phyloP scores from a whole-genome alignment of 1,140 invertebrate genomes.

The Sinonovacula constricta region DNA sequence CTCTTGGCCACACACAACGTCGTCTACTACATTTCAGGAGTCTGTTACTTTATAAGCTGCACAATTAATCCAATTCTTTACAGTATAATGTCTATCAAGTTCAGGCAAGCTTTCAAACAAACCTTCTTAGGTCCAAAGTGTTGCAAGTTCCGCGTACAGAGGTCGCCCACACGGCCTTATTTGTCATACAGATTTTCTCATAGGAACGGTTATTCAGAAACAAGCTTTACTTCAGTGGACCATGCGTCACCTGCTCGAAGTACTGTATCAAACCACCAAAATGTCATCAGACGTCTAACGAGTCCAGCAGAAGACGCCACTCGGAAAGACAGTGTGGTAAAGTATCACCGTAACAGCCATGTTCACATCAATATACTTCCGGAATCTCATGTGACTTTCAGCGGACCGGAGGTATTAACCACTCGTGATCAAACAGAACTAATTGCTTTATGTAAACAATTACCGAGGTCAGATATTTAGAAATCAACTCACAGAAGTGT shows the following conservation, averaged over 20 bases:
- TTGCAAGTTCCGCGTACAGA: slow-evolving; percentile 50
- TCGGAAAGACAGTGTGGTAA: too few species aligned
- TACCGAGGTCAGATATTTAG: too few species aligned
- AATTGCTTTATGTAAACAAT: too few species aligned
- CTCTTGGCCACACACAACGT: slow-evolving; percentile 35
- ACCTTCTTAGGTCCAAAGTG: slow-evolving; percentile 58
- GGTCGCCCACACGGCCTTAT: slow-evolving; percentile 38
- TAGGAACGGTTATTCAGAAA: slow-evolving; percentile 61
- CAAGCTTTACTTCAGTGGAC: slow-evolving; percentile 57
- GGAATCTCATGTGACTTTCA: too few species aligned
- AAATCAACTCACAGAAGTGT: too few species aligned
- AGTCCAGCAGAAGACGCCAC: too few species aligned
- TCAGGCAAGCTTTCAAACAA: slow-evolving; percentile 87
- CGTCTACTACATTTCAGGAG: slow-evolving; percentile 45
- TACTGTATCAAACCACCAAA: not conserved
- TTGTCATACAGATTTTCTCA: slow-evolving; percentile 61
- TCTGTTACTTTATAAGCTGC: slow-evolving; percentile 89
- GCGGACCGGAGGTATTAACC: too few species aligned
- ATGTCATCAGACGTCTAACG: too few species aligned
- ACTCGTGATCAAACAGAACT: too few species aligned
- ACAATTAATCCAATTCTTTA: slow-evolving; percentile 95
- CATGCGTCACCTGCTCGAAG: slow-evolving; percentile 34
- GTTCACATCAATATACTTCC: too few species aligned
- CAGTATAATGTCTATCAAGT: slow-evolving; percentile 93
- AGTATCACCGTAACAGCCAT: too few species aligned